Evolutionary conservation across 64 coral and sea anemone genomes (phyloP), one percentile per base, ranked within the genome.

Genomic region (Stylophora pistillata): DNA sequence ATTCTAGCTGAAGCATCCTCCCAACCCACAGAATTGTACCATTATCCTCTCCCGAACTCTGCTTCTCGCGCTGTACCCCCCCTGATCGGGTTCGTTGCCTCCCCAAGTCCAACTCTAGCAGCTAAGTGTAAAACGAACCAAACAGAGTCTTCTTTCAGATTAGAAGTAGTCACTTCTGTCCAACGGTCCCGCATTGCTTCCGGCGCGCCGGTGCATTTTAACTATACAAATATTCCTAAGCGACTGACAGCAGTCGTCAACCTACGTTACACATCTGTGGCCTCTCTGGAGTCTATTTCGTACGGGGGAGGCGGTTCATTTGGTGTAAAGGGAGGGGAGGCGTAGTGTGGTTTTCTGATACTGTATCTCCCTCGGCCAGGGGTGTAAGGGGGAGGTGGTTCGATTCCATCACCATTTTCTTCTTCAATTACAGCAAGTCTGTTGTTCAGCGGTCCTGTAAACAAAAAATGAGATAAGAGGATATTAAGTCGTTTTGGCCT

Each of bases 301-400:
- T 96, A 96, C 10, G 95, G 95, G 7, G 95, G 95, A 60, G 95
- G 95, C 23, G 95, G 95, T 60, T 96, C 95, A 78, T 93, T 96
- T 74, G 95, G 95, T 64, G 86, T 84, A 33, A 90, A 79, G 10
- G 79, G 65, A 91, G 74, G 62, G 10, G 80, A 66, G 23, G 80
- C 20, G 68, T 84, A 84, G 20, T 84, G 80, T 13, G 60, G 34
- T 69, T 84, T 84, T 53, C 80, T 23, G 41, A 54, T 53, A 54
- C 62, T 84, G 80, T 84, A 84, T 69, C 80, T 84, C 20, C 80
- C 80, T 62, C 80, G 66, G 0, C 72, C 91, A 77, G 95, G 91
- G 25, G 95, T 96, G 23, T 96, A 96, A 7, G 95, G 95, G 13
- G 95, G 95, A n/a, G 95, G 95, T 17, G 92, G 87, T 27, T 96